These are phyloP conservation scores for Eucidaris tribuloides DNA, from an alignment of 35 echinoderm and acorn worm genomes.

Conservation along the genomic window DNA sequence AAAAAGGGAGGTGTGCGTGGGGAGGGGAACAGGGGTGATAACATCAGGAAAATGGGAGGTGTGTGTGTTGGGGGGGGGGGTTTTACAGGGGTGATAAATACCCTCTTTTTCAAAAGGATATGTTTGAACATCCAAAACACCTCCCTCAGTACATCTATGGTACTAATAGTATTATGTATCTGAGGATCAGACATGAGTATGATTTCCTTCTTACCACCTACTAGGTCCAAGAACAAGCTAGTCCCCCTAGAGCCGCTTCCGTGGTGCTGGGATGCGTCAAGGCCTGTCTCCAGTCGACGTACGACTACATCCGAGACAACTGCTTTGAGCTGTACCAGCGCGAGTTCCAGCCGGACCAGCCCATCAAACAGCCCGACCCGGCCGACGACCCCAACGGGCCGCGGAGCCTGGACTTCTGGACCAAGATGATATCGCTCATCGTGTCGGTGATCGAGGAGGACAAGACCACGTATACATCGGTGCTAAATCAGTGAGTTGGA, in stretches of 20 bases:
- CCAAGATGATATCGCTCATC: conserved; percentile 92
- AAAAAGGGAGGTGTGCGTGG: no score
- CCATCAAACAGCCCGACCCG: conserved; percentile 57
- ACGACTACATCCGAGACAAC: conserved; percentile 96
- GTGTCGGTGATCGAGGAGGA: conserved; percentile 98
- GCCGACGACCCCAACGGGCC: conserved; percentile 66
- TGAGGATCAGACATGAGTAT: no score
- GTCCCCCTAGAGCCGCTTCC: conserved; percentile 94
- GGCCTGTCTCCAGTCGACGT: conserved; percentile 94
- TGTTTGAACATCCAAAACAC: no score
- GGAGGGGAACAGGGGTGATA: no score
- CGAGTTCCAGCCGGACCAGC: conserved; percentile 91
- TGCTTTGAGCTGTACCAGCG: conserved; percentile 95
- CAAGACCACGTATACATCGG: conserved; percentile 87
- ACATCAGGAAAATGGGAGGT: no score
- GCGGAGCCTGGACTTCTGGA: conserved; percentile 95
- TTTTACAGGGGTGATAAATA: no score
- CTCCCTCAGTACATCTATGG: no score
- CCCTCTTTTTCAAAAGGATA: no score
- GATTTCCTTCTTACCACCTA: no score
- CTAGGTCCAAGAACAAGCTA: conserved; percentile 96
- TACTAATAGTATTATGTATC: no score
- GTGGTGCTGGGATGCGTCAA: conserved; percentile 97
- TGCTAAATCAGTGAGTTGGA: conserved; percentile 97
- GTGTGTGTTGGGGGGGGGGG: no score